Conservation (phyloP, 2,888 invertebrate species). For the Endotricha flammealis region DNA sequence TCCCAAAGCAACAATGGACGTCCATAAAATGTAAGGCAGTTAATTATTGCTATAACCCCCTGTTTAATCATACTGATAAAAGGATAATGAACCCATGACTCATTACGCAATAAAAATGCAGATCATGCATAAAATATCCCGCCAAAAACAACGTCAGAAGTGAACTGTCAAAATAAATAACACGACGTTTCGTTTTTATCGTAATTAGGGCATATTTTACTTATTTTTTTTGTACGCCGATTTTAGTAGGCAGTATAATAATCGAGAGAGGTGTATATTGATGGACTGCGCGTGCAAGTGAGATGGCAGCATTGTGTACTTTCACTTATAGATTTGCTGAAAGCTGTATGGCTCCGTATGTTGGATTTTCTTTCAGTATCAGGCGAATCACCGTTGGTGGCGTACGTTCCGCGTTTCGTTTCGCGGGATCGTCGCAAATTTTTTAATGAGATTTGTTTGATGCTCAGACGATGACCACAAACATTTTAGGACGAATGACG, state of each 20-base stretch:
- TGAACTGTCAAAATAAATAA: too few species aligned
- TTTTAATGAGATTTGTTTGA: neutral
- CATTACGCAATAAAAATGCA: too few species aligned
- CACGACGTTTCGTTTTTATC: too few species aligned
- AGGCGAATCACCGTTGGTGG: neutral
- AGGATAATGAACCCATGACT: too few species aligned
- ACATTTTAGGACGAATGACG: conserved; percentile 7
- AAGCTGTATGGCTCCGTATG: conserved; percentile 35
- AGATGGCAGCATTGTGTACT: conserved; percentile 46
- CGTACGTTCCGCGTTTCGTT: conserved; percentile 1
- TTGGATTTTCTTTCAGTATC: conserved; percentile 8
- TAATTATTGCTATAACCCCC: too few species aligned
- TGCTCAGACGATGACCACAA: conserved; percentile 1
- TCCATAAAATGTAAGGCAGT: too few species aligned
- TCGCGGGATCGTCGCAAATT: conserved; percentile 5
- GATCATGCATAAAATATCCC: too few species aligned
- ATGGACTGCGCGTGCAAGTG: conserved; percentile 19
- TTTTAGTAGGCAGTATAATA: conserved; percentile 17
- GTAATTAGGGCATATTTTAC: neutral
- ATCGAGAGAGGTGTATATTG: conserved; percentile 3
- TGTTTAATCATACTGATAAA: too few species aligned
- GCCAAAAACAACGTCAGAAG: too few species aligned
- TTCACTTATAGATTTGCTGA: conserved; percentile 72
- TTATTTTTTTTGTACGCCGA: conserved; percentile 10
- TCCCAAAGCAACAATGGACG: too few species aligned